These are phyloP conservation scores for Nematopogon swammerdamellus DNA, from an alignment of 2,888 invertebrate genomes.

Conservation along the genomic window DNA sequence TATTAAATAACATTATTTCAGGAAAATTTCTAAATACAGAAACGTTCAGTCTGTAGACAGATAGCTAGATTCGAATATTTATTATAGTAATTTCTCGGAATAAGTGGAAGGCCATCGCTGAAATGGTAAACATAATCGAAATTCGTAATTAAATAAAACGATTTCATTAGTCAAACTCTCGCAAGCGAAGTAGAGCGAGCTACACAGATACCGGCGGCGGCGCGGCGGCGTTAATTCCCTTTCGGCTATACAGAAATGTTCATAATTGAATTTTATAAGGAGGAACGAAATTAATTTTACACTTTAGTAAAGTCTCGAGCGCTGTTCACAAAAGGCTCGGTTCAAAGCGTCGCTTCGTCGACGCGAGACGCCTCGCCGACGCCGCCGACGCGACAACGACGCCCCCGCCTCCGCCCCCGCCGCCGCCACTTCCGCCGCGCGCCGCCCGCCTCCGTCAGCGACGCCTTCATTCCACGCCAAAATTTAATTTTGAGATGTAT, in stretches of 20 bases:
- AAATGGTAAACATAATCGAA: too few relatives aligned
- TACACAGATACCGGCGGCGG: too few relatives aligned
- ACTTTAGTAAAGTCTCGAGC: constrained; percentile 45
- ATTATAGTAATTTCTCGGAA: too few relatives aligned
- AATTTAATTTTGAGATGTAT: constrained; percentile 54
- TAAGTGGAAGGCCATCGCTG: too few relatives aligned
- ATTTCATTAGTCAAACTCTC: too few relatives aligned
- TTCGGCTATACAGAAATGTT: constrained; percentile 56
- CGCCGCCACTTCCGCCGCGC: too few relatives aligned
- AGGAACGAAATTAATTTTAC: constrained; percentile 58
- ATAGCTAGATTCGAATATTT: too few relatives aligned
- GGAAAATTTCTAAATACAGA: too few relatives aligned
- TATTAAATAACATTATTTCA: too few relatives aligned
- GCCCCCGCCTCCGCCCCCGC: background rate
- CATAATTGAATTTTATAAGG: constrained; percentile 59
- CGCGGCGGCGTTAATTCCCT: background rate
- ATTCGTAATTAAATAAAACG: too few relatives aligned
- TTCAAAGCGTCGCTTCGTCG: constrained; percentile 27
- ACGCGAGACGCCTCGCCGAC: constrained; percentile 19
- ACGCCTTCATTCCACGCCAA: constrained; percentile 9
- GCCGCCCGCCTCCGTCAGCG: background rate
- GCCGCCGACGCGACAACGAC: background rate
- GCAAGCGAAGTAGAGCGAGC: too few relatives aligned
- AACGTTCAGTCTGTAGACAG: too few relatives aligned
- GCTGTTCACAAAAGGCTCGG: constrained; percentile 32